phyloP scores from a whole-genome alignment of 2,113 vertebrate species.

The Aegithalos caudatus region DNA sequence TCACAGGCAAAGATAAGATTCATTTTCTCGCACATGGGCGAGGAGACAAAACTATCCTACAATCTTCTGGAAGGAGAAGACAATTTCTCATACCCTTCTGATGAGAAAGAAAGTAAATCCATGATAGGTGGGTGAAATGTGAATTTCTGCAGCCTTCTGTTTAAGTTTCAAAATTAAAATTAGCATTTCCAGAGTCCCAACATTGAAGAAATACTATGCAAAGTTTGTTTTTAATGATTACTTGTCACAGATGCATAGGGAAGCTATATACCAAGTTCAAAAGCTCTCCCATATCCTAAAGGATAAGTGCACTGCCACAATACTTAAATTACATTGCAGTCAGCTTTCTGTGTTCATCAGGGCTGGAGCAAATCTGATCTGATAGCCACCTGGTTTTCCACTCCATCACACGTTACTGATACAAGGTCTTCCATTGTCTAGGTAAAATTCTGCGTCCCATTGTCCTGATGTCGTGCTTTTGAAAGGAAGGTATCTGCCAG shows the following conservation, averaged over 20 bases:
- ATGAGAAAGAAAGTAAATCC: not conserved
- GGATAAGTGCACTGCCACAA: not conserved
- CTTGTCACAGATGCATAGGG: not conserved
- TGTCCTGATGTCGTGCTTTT: too few species aligned
- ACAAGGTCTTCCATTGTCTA: not conserved
- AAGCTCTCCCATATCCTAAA: not conserved
- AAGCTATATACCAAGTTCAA: not conserved
- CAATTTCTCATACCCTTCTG: not conserved
- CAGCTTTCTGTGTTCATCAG: not conserved
- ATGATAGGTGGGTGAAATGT: not conserved
- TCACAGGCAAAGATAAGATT: constrained; percentile 17
- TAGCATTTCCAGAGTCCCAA: not conserved
- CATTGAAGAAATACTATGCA: not conserved
- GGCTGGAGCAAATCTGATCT: not conserved
- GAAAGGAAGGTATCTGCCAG: too few species aligned
- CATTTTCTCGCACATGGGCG: not conserved
- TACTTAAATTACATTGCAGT: not conserved
- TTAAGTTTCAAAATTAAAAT: not conserved
- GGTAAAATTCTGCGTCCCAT: not conserved
- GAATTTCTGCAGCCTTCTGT: not conserved
- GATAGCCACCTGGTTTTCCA: not conserved
- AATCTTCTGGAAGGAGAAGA: not conserved
- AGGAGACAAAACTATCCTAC: constrained; percentile 6
- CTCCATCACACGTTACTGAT: not conserved
- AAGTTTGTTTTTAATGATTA: not conserved